These are phyloP conservation scores for Siphamia tubifer DNA, from an alignment of 2,113 vertebrate species.

Conservation along the genomic window DNA sequence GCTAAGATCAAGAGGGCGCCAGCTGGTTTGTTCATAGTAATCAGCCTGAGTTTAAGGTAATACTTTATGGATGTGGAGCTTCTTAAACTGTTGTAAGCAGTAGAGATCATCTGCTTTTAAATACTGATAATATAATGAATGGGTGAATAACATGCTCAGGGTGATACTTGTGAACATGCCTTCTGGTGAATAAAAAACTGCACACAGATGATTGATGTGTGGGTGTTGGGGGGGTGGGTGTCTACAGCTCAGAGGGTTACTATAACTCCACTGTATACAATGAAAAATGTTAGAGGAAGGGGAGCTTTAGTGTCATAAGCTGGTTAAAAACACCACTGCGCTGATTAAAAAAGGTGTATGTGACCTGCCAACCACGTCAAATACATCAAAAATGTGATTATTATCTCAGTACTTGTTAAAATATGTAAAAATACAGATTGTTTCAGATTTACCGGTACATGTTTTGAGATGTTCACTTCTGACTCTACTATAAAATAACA, in stretches of 20 bases:
- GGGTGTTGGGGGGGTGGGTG: background rate
- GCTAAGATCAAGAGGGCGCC: background rate
- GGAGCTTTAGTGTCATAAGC: background rate
- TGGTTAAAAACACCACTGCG: background rate
- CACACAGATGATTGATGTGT: conserved; percentile 1
- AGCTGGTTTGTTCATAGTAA: conserved; percentile 28
- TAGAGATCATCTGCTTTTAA: background rate
- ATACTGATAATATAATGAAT: background rate
- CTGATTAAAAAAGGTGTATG: background rate
- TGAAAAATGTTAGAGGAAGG: background rate
- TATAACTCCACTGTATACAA: background rate
- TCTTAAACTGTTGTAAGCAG: background rate
- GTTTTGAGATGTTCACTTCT: background rate
- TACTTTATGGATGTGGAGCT: background rate
- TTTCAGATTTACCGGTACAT: background rate
- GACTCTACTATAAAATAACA: background rate
- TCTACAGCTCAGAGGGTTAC: background rate
- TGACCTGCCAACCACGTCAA: no score
- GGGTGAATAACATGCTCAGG: background rate
- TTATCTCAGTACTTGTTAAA: no score
- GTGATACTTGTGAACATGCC: conserved; percentile 29
- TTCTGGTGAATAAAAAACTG: background rate
- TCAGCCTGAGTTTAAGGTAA: conserved; percentile 15
- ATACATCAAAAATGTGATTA: no score
- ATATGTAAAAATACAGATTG: background rate